Evolutionary conservation across 1,140 invertebrate species (phyloP).

Genomic region (Schlechtendalia chinensis): DNA sequence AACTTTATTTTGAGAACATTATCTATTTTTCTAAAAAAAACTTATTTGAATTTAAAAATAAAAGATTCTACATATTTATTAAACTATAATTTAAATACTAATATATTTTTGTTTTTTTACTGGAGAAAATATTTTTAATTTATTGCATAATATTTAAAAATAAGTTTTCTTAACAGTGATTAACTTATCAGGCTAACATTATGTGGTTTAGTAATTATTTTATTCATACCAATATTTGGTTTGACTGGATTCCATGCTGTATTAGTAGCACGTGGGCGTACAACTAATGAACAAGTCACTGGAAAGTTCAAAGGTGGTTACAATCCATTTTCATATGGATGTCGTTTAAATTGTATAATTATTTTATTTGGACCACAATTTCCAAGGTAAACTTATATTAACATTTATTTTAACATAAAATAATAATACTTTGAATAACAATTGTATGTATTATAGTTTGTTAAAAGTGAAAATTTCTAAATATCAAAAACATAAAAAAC

Average conservation of each 20-base stretch:
- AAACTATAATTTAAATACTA: no score
- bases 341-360: constrained; percentile 91
- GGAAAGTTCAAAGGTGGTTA: constrained; percentile 96
- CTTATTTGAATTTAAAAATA: no score
- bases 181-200: constrained; percentile 44
- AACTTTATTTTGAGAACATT: no score
- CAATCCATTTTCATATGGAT: constrained; percentile 94
- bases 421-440: no score
- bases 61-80: no score
- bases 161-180: constrained; percentile 39
- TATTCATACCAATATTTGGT: constrained; percentile 96
- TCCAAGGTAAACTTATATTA: constrained; percentile 72
- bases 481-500: constrained; percentile 49
- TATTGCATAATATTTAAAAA: not conserved
- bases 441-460: constrained; percentile 52
- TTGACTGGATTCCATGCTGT: constrained; percentile 97
- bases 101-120: no score
- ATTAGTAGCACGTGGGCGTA: constrained; percentile 92
- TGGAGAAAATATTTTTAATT: no score
- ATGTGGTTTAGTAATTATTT: constrained; percentile 58
- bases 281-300: constrained; percentile 99
- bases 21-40: no score
- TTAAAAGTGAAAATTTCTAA: constrained; percentile 52
- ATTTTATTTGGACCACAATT: constrained; percentile 94
- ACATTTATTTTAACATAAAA: not conserved